phyloP scores from a whole-genome alignment of 2,888 invertebrate species.

The Tridacna crocea region DNA sequence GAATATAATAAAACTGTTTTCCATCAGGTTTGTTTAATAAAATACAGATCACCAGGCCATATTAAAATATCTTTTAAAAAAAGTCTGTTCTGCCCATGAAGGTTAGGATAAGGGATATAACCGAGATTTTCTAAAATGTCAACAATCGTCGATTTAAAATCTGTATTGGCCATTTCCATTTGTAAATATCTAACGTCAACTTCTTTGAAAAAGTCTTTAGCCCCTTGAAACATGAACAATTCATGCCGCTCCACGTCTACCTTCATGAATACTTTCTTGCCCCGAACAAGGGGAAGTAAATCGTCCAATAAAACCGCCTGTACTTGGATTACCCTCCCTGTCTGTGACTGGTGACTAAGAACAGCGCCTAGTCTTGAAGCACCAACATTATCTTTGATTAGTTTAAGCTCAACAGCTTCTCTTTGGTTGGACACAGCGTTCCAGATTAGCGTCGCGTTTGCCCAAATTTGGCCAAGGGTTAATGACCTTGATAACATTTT shows the following conservation, averaged over 20 bases:
- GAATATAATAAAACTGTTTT: background rate
- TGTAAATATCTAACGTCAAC: slow-evolving; percentile 6
- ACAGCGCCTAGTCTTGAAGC: background rate
- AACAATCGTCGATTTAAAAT: background rate
- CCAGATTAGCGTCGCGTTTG: slow-evolving; percentile 12
- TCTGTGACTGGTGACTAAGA: background rate
- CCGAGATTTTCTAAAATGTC: slow-evolving; percentile 1
- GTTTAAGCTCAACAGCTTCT: background rate
- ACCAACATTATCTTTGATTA: slow-evolving; percentile 12
- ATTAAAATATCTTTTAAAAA: background rate
- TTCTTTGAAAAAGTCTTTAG: background rate
- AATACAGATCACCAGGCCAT: slow-evolving; percentile 1
- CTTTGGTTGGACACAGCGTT: slow-evolving; percentile 2
- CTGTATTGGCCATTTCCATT: slow-evolving; percentile 17
- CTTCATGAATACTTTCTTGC: slow-evolving; percentile 14
- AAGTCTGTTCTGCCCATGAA: background rate
- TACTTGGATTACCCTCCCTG: background rate
- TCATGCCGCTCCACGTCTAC: slow-evolving; percentile 9
- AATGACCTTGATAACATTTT: background rate
- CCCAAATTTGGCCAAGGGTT: background rate
- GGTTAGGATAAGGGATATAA: background rate
- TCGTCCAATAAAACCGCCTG: background rate
- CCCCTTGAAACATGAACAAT: background rate
- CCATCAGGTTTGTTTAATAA: background rate
- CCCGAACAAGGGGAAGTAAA: background rate